Conservation (phyloP, 2,113 vertebrate genomes). For the Pavo muticus region DNA sequence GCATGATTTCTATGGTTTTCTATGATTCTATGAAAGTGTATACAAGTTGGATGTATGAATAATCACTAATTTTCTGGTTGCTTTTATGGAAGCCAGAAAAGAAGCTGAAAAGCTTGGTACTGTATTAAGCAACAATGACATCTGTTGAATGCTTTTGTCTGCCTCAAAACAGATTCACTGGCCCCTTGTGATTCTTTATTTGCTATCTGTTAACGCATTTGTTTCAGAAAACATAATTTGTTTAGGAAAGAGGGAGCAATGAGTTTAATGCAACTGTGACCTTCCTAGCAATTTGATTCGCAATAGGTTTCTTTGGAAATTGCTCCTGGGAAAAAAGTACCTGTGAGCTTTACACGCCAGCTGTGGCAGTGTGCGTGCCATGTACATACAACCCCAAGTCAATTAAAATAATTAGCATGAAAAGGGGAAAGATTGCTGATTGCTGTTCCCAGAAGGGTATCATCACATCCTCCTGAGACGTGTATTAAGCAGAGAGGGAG, state of each 20-base stretch:
- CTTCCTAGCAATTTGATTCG: background rate
- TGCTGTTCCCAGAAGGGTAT: background rate
- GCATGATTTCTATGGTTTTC: too few relatives aligned
- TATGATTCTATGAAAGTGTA: background rate
- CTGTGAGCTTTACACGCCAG: background rate
- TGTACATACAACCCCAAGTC: background rate
- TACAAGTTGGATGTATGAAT: background rate
- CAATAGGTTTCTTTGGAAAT: background rate
- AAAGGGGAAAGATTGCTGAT: background rate
- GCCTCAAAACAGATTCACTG: background rate
- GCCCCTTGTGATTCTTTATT: background rate
- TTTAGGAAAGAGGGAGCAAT: background rate
- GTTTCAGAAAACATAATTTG: background rate
- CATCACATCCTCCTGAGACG: fast-evolving
- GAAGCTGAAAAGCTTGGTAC: background rate
- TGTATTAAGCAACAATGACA: background rate
- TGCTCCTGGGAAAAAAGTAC: background rate
- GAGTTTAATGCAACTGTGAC: background rate
- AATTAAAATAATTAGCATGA: background rate
- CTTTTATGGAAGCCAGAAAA: background rate
- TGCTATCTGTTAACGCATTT: background rate
- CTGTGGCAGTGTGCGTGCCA: background rate
- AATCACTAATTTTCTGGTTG: background rate
- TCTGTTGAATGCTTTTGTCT: background rate
- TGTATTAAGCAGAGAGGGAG: background rate